These are phyloP conservation scores for Triplophysa yarkandensis DNA, from an alignment of 2,797 vertebrate genomes.

Conservation along the genomic window DNA sequence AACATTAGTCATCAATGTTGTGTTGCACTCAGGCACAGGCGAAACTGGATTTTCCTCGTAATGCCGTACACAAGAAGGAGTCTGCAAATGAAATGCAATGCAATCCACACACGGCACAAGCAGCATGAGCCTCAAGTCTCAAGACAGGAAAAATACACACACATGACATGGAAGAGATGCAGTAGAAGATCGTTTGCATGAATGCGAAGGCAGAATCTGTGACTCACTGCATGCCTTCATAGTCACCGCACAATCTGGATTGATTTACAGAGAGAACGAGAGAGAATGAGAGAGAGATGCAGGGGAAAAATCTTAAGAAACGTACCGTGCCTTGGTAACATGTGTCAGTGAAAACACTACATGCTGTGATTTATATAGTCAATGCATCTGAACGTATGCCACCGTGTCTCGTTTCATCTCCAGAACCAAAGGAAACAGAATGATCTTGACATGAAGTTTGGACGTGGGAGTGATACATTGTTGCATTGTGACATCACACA, in stretches of 20 bases:
- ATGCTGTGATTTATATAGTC: background rate
- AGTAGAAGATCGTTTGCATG: background rate
- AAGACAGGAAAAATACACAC: background rate
- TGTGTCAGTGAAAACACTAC: background rate
- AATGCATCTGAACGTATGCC: background rate
- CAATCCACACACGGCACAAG: too few species aligned
- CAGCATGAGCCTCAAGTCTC: background rate
- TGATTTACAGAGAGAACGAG: slow-evolving; percentile 29
- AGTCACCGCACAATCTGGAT: slow-evolving; percentile 30
- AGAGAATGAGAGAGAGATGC: background rate
- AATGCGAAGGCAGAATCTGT: slow-evolving; percentile 4
- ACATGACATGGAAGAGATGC: background rate
- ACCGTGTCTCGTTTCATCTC: background rate
- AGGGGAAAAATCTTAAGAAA: background rate
- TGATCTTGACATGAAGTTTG: background rate
- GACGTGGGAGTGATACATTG: background rate
- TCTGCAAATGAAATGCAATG: background rate
- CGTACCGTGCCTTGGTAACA: background rate
- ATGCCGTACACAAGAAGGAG: too few species aligned
- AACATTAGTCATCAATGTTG: slow-evolving; percentile 5
- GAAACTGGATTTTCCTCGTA: background rate
- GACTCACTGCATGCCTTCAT: slow-evolving; percentile 48
- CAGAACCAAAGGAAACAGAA: background rate
- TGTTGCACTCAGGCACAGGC: background rate
- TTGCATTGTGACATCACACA: background rate